Evolutionary conservation across 2,113 vertebrate genomes (phyloP), one percentile per base, ranked within the genome.

Genomic region (Solea senegalensis): DNA sequence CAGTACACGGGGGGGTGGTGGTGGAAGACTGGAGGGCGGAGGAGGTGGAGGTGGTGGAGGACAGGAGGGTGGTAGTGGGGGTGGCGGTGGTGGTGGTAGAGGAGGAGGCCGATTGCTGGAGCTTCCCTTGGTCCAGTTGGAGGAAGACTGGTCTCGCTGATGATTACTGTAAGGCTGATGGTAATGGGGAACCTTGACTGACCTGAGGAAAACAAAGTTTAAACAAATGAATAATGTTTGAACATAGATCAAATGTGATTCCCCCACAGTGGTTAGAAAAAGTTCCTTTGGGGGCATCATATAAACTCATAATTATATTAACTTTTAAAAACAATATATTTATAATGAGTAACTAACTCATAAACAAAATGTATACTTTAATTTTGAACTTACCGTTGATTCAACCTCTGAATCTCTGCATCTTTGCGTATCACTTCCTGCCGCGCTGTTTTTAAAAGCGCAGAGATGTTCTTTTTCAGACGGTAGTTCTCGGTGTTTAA

Each of bases 381-480:
- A 34, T 34, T 34, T 34, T 34, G 12, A 15, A 72, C 83, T 70
- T 94, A 97, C 98, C 92, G 87, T 85, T 95, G 93, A 85, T 93
- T 94, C 26, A 99, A 88, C 80, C 93, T 94, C 90, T 87, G 94
- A 81, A 99, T 98, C 91, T 97, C 97, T 64, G 96, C 95, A 86
- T 98, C 96, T 84, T 98, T 98, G 41, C 98, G 94, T 55, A 92
- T 92, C 85, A 99, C 96, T 89, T 99, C 97, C 83, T 95, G 95
- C 86, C 94, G 93, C 15, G 97, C 97, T 3, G 97, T 99, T 92
- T 94, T 96, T 71, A 99, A 93, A 76, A 99, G 96, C 48, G 95
- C 95, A 81, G 94, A 98, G 89, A 98, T 97, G 91, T 98, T 98
- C 92, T 96, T 98, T 89, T 97, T 98, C 48, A 99, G 95, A 56